Base-by-base conservation (phyloP, 2,113 vertebrate genomes). In the Rhea pennata region DNA sequence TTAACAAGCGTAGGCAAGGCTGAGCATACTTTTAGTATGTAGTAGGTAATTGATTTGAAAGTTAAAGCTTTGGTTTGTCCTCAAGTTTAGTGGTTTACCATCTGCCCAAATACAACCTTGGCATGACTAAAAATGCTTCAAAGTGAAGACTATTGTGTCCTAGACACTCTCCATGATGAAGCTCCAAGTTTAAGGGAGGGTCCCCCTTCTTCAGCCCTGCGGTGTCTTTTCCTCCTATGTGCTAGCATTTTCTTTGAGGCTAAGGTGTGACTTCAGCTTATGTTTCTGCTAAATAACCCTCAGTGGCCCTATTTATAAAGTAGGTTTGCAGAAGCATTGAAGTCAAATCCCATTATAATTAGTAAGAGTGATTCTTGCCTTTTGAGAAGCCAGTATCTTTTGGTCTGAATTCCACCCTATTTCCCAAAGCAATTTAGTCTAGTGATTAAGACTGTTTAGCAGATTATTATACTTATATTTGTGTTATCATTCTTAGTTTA, bases 321-420 rank as follows among this genome's bases (percentile, higher is more conserved):
- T 9, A 88, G 23, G 23, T 4, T 15, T 67, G 24, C 51, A 87
- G 42, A 89, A 7, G 14, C 8, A 64, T 27, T 67, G 15, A 83
- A 87, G 42, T 48, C 29, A 84, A 89, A 71, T 46, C 13, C 6
- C 15, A 20, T 42, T 64, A 24, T 27, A 48, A 79, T 72, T 72
- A 75, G 58, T 11, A 70, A 40, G 19, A 73, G 21, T 0, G 0
- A 86, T 54, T 62, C 22, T 70, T 2, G 0, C 4, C 29, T 86
- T 83, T 46, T 9, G 69, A 46, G 87, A 69, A 0, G 5, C 9
- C 2, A 0, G 0, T 36, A 50, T 39, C 36, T 53, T 92, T 67
- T 67, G 48, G 40, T 36, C 22, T 33, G n/a, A 79, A 16, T n/a
- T 82, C 27, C 62, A 69, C 58, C 82, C 5, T 31, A 7, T 19